Conservation (phyloP, 1,140 invertebrate genomes). For the Magallana angulata region DNA sequence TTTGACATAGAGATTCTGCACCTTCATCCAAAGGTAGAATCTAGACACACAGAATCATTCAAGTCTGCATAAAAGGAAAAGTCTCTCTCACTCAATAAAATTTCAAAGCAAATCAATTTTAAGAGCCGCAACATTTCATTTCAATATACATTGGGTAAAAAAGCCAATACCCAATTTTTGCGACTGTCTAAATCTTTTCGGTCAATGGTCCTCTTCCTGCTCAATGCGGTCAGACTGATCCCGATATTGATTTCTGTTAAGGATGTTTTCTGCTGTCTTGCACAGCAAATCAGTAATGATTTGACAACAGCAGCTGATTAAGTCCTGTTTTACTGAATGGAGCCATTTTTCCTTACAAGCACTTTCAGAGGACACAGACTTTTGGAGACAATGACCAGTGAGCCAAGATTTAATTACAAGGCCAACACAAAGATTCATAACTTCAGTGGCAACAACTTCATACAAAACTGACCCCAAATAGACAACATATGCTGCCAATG, state of each 20-base stretch:
- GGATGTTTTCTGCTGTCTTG: constrained; percentile 23
- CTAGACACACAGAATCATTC: too few relatives aligned
- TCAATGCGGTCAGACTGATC: constrained; percentile 23
- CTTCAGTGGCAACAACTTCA: too few relatives aligned
- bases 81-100: not conserved
- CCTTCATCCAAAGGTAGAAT: too few relatives aligned
- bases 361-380: not conserved
- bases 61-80: not conserved
- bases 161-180: not conserved
- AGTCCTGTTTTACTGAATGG: not conserved
- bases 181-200: constrained; percentile 12
- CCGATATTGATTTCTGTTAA: not conserved
- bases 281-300: constrained; percentile 8
- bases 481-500: too few relatives aligned
- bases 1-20: too few relatives aligned
- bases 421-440: not conserved
- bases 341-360: not conserved
- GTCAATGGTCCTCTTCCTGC: constrained; percentile 25
- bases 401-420: not conserved
- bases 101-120: not conserved
- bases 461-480: too few relatives aligned
- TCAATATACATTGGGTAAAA: not conserved
- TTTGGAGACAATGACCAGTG: constrained; percentile 7
- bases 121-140: not conserved
- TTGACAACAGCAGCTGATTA: constrained; percentile 12